phyloP scores from a whole-genome alignment of 2,113 vertebrate species.

The Megaceryle torquata region DNA sequence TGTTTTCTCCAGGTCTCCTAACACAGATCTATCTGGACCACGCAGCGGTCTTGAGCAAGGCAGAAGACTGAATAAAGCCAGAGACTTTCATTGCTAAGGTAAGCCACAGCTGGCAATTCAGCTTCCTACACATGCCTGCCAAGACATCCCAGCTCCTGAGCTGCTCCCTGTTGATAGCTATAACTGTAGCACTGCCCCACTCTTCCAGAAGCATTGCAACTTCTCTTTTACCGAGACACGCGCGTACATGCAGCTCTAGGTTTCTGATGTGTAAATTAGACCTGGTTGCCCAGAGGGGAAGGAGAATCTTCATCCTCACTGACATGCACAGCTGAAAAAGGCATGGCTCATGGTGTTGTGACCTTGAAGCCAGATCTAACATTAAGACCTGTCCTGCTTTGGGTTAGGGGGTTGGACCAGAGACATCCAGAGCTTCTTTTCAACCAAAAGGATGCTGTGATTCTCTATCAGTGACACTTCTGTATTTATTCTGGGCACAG shows the following conservation, averaged over 20 bases:
- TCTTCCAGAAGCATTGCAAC: neutral
- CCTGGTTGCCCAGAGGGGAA: neutral
- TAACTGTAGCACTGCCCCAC: accelerated
- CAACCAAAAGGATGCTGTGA: neutral
- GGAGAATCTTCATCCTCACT: neutral
- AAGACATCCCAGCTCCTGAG: neutral
- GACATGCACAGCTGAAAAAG: neutral
- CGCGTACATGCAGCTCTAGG: neutral
- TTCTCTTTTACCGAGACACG: neutral
- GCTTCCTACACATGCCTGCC: neutral
- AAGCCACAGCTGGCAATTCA: neutral
- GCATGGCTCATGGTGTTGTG: neutral
- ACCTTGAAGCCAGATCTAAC: neutral
- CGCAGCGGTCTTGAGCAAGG: neutral
- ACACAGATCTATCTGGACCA: neutral
- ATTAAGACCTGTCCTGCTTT: neutral
- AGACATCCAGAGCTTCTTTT: neutral
- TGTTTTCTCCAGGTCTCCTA: neutral
- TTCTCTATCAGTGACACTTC: neutral
- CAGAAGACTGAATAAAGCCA: neutral
- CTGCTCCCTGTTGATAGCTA: neutral
- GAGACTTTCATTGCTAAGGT: neutral
- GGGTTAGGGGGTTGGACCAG: neutral
- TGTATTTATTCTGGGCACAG: neutral
- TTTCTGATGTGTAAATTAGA: neutral